These are phyloP conservation scores for Nebria salina DNA, from an alignment of 2,888 invertebrate species.

Conservation along the genomic window DNA sequence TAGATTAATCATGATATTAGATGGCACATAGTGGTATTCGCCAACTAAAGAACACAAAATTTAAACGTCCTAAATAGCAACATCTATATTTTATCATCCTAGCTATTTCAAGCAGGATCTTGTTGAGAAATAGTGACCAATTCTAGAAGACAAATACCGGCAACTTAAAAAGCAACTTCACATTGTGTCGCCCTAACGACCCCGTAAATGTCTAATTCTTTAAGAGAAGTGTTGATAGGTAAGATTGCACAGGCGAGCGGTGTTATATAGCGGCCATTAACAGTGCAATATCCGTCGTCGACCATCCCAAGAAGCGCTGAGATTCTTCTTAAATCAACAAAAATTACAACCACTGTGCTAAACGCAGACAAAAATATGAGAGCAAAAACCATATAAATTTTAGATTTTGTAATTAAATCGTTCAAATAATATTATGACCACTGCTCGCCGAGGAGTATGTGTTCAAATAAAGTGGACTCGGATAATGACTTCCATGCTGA, in stretches of 20 bases:
- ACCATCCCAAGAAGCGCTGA: neutral
- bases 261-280: constrained; percentile 1
- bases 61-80: neutral
- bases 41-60: too few relatives aligned
- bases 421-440: neutral
- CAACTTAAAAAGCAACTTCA: neutral
- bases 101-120: neutral
- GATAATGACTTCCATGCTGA: neutral
- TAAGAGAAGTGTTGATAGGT: constrained; percentile 14
- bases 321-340: constrained; percentile 20
- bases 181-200: constrained; percentile 2
- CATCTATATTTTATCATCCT: neutral
- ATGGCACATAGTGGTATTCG: too few relatives aligned
- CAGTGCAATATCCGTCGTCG: neutral
- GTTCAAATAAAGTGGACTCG: neutral
- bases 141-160: neutral
- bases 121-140: constrained; percentile 5
- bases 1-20: too few relatives aligned
- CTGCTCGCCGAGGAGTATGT: neutral
- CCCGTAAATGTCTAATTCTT: neutral
- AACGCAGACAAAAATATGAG: neutral
- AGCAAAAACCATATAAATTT: neutral
- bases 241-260: neutral
- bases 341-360: neutral
- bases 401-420: neutral